Evolutionary conservation across 2,797 vertebrate species (phyloP), one percentile per base, ranked within the genome.

Genomic region (Girardinus metallicus): DNA sequence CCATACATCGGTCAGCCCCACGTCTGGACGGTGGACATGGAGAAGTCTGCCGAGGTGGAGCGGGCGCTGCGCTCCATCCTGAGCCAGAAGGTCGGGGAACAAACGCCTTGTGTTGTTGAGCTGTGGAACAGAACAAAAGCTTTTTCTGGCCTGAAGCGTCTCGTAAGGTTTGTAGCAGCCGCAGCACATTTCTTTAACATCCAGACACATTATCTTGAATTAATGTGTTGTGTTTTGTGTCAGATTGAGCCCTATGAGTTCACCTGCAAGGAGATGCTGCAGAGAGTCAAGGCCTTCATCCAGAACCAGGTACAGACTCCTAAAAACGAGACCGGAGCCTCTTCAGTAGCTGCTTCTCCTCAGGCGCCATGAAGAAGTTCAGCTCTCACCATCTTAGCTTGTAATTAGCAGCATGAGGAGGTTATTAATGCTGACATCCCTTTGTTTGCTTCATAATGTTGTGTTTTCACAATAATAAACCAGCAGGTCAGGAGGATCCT

Each of bases 181-280:
- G 83, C 83, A 80, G 85, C 89, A 89, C 91, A 2, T 85, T 86
- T 80, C 85, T n/a, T n/a, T n/a, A n/a, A n/a, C n/a, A n/a, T 64
- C 43, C 36, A 75, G 21, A 60, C 26, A 70, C 62, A 21, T 55
- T 46, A 11, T 46, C 8, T 57, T 47, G 60, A 34, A 13, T 34
- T 11, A 29, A n/a, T 29, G 23, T n/a, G 41, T 23, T 31, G 62
- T 34, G 16, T 47, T 47, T 78, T 79, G 73, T 76, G 12, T 49
- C 94, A 99, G 98, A 98, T 97, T n/a, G 98, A 99, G 94, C 98
- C 98, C 1, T 99, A 98, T 0, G 98, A 99, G 92, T 99, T 99
- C 93, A 99, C 98, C 0, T 99, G 98, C 13, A 98, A 99, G 89
- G 98, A 98, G 75, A 98, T 99, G 98, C 96, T 99, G 6, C 98